Evolutionary conservation across 2,888 invertebrate species (phyloP), one percentile per base, ranked within the genome.

Genomic region (Phaonia tiefii): DNA sequence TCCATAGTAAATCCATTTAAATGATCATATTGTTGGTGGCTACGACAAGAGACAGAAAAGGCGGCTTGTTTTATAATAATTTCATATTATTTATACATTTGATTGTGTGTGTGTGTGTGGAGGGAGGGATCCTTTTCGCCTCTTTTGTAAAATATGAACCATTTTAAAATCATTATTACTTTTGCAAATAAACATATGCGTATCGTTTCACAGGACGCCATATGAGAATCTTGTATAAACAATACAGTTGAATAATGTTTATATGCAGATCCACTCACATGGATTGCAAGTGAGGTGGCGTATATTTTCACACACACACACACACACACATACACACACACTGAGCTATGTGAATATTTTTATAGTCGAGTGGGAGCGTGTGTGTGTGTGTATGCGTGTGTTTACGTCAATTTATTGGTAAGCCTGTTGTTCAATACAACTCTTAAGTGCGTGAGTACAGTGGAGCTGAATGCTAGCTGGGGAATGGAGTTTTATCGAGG

Each of bases 111-210:
- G 22, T 17, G 20, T 1, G 5, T 31, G 26, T 17, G 15, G 8
- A n/a, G 11, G n/a, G 46, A 46, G 8, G 17, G 46, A 15, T 1
- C 11, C 4, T 46, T 2, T 15, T 10, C 15, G 56, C n/a, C n/a
- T n/a, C 8, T 31, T 5, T 1, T 10, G 17, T 60, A 51, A 69
- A 69, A 69, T 69, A 69, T 60, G 60, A 60, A 51, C 58, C 37
- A 75, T 63, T 75, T 75, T 69, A 75, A 75, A 69, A 75, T 69
- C 60, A 69, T 75, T 75, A 63, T 69, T 49, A 75, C 49, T 51
- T 49, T 66, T 25, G 15, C 37, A 72, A 72, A 58, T 51, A 66
- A 66, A 69, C 78, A 67, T 78, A 54, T 72, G 60, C 63, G 54
- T 25, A 15, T 11, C 25, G 25, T n/a, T 22, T n/a, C n/a, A n/a